Base-by-base conservation (phyloP, 2,797 vertebrate genomes). In the Apogon talboti region DNA sequence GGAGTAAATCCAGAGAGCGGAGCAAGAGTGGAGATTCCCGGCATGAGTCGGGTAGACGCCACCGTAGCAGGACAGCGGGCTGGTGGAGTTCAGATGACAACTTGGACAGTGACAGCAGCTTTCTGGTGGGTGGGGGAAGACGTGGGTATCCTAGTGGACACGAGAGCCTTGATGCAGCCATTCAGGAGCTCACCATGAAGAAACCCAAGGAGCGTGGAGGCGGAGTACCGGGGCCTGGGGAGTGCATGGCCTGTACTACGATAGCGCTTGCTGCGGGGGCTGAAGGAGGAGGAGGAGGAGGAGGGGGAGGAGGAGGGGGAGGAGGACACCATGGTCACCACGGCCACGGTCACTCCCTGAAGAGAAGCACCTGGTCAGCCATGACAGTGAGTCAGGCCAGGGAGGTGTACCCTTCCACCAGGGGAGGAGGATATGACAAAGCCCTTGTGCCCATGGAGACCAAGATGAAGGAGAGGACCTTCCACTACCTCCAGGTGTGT, bases 71-170 rank as follows among this genome's bases (percentile, higher is more conserved):
- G 89, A 93, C 95, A 12, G 92, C 96, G 12, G 98, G 98, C 71
- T 99, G 98, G 98, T 99, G 98, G 98, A 99, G 98, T 91, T 99
- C 98, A 0, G 98, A 99, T 0, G 98, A 99, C 90, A 99, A 99
- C 92, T 89, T 99, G 90, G 98, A 99, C 91, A 99, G 98, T 1
- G 98, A 99, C 85, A 99, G 97, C 71, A 97, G 97, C 91, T 98
- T 95, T 85, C 90, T 98, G 85, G 95, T 95, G 83, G 92, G 95
- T 0, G 93, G 93, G 18, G 95, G 88, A 71, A 95, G 82, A 9
- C 72, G 91, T 3, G 91, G 89, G 12, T 92, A 91, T 59, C 90
- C 92, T 42, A 76, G 66, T 0, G 92, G 92, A 12, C 92, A 96
- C 15, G 97, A 99, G 79, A 95, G 95, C 83, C 94, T 97, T 35